Percentiles rank a stretch among this genome's conserved stretches.
phyloP scores from a whole-genome alignment of 2,888 invertebrate genomes.

The Chelonus formosanus region DNA sequence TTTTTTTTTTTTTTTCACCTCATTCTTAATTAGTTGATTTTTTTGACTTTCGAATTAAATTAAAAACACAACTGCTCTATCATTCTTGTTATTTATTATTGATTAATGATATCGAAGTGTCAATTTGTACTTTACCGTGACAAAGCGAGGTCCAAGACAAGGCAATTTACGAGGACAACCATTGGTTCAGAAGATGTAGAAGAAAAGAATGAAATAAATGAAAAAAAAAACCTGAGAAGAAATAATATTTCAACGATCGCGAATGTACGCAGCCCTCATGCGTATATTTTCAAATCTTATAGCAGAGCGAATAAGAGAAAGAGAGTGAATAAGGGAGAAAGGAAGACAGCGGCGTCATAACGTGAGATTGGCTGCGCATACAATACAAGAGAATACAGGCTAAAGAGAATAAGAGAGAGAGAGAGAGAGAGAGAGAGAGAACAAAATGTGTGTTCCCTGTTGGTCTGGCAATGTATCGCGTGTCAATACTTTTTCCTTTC shows the following conservation, averaged over 20 bases:
- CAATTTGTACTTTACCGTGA: conserved; percentile 33
- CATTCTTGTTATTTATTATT: conserved; percentile 26
- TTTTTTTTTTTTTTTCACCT: too few species aligned
- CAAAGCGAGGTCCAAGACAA: conserved; percentile 30
- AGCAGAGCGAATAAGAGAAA: conserved; percentile 26
- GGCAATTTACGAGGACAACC: conserved; percentile 30
- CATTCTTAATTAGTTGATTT: too few species aligned
- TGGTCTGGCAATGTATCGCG: conserved; percentile 44
- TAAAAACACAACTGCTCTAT: conserved; percentile 3
- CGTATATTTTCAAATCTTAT: conserved; percentile 41
- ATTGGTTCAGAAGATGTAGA: neutral
- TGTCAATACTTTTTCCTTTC: conserved; percentile 61
- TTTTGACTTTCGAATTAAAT: too few species aligned
- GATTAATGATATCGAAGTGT: conserved; percentile 33
- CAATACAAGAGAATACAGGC: conserved; percentile 24
- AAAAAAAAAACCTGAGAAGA: conserved; percentile 21
- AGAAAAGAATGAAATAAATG: conserved; percentile 5
- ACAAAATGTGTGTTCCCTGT: conserved; percentile 41
- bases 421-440: conserved; percentile 27
- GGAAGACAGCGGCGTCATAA: conserved; percentile 47
- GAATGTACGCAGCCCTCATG: conserved; percentile 14
- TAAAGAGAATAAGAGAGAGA: conserved; percentile 24
- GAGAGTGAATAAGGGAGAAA: conserved; percentile 34
- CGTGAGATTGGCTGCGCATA: conserved; percentile 50
- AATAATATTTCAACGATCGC: conserved; percentile 35